Base-by-base conservation (phyloP, 2,888 invertebrate genomes). In the Andricus curvator region DNA sequence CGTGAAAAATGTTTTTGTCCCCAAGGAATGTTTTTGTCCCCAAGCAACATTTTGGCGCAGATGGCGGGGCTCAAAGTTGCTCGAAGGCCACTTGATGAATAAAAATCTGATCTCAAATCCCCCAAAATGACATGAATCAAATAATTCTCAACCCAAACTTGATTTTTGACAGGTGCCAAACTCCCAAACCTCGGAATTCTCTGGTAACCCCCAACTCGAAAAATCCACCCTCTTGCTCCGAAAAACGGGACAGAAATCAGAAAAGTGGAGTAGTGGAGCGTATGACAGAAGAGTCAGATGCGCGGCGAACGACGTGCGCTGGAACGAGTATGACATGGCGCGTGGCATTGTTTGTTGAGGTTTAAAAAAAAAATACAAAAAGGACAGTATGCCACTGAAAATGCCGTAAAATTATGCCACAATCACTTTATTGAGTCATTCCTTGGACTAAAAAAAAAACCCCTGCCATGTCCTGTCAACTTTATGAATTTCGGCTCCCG, bases 261-360 rank as follows among this genome's bases (percentile, higher is more conserved):
- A 84, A 88, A 89, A 89, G 89, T 89, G 79, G 89, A 88, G 86
- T 87, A 89, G 88, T 88, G 83, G 89, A 86, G 85, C 88, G 85
- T 81, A 82, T 78, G 79, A 83, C 78, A 80, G 80, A 78, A 74
- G 77, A 56, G 77, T 62, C 67, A 67, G 81, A 48, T 67, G 65
- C 83, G 83, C 82, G 84, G 79, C 80, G 82, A 85, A 77, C 85
- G 88, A 91, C 91, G 91, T 90, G 89, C 88, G 87, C 85, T 83
- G 85, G 85, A 85, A 86, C 80, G 85, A 84, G 84, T 81, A 84
- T 86, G 90, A 89, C 87, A 92, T 92, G 92, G 92, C 92, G 92
- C 91, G 91, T 91, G 91, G 90, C 90, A 89, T 88, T 81, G 85
- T 88, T 87, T 90, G 89, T 85, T 83, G 90, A 88, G 90, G 91